phyloP scores from a whole-genome alignment of 2,113 vertebrate genomes.

The Salvelinus alpinus region DNA sequence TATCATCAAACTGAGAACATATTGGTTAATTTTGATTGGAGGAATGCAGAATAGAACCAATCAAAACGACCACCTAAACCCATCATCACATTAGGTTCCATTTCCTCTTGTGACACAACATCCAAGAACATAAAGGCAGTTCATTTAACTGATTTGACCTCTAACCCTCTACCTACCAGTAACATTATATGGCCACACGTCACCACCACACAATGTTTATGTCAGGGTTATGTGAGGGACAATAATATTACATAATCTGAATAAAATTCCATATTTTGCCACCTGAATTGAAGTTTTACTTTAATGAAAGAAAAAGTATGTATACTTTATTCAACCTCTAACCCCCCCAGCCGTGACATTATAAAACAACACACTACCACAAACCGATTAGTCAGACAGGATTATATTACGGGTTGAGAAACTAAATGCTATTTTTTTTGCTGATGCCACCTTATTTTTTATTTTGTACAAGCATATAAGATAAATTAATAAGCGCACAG shows the following conservation, averaged over 20 bases:
- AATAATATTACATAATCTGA: too few species aligned
- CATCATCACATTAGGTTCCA: conserved; percentile 21
- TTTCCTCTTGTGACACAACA: conserved; percentile 45
- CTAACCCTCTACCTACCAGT: conserved; percentile 30
- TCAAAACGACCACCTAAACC: not conserved
- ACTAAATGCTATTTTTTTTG: too few species aligned
- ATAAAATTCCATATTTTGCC: too few species aligned
- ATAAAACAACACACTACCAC: too few species aligned
- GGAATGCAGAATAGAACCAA: not conserved
- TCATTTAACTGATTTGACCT: conserved; percentile 69
- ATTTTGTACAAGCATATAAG: not conserved
- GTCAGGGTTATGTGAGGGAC: not conserved
- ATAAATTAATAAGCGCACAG: not conserved
- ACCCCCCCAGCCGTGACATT: too few species aligned
- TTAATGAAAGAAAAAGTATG: too few species aligned
- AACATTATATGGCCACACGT: conserved; percentile 43
- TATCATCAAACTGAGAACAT: not conserved
- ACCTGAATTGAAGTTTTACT: too few species aligned
- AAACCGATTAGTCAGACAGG: too few species aligned
- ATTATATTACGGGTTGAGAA: too few species aligned
- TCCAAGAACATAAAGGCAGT: conserved; percentile 57
- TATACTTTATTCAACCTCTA: too few species aligned
- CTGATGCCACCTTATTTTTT: conserved; percentile 1
- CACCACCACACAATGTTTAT: conserved; percentile 20
- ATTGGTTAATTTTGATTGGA: not conserved